phyloP scores from a whole-genome alignment of 2,888 invertebrate species.

The Furcula furcula region DNA sequence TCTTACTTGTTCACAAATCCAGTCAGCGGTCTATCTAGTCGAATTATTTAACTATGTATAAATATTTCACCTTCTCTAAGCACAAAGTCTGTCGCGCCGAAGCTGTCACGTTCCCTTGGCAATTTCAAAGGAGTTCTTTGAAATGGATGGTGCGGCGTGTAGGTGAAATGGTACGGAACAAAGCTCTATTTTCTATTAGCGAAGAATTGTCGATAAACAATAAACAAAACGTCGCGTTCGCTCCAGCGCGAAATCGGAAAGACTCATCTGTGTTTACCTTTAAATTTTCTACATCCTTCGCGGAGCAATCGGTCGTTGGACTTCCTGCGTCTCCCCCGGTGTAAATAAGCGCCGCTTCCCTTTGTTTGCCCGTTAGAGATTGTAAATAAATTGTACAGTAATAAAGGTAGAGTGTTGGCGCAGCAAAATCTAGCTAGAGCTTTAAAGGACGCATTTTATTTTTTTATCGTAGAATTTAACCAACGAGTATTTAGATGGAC shows the following conservation, averaged over 20 bases:
- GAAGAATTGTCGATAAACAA: slow-evolving; percentile 28
- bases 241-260: slow-evolving; percentile 31
- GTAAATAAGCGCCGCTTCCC: slow-evolving; percentile 51
- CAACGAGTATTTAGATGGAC: too few species aligned
- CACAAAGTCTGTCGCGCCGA: slow-evolving; percentile 10
- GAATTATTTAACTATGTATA: slow-evolving; percentile 8
- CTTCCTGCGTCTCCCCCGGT: slow-evolving; percentile 44
- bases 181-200: slow-evolving; percentile 29
- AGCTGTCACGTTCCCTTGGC: slow-evolving; percentile 15
- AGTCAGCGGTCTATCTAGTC: slow-evolving; percentile 1
- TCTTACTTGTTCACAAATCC: slow-evolving; percentile 9
- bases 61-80: slow-evolving; percentile 4
- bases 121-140: slow-evolving; percentile 23
- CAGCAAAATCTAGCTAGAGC: too few species aligned
- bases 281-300: slow-evolving; percentile 37
- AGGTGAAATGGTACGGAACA: slow-evolving; percentile 21
- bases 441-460: too few species aligned
- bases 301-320: slow-evolving; percentile 41
- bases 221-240: slow-evolving; percentile 30
- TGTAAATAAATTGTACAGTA: slow-evolving; percentile 64
- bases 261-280: slow-evolving; percentile 46
- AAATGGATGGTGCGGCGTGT: slow-evolving; percentile 10
- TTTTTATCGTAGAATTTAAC: too few species aligned
- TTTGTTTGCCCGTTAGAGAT: slow-evolving; percentile 58
- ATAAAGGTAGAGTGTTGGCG: slow-evolving; percentile 43